Base-by-base conservation (phyloP, 2,888 invertebrate genomes). In the Drosophila borealis region DNA sequence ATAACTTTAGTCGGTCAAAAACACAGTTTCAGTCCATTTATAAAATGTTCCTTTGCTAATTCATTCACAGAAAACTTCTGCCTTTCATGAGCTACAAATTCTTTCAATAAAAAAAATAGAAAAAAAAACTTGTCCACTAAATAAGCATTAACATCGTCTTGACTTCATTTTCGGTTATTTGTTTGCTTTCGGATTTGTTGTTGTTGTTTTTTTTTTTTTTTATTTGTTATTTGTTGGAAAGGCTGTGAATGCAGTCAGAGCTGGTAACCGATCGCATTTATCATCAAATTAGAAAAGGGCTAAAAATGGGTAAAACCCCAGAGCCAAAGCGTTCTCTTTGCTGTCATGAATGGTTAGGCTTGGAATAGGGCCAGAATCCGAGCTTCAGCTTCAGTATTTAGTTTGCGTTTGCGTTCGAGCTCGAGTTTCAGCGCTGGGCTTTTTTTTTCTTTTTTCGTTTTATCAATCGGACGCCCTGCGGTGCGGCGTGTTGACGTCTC, bases 401-500 rank as follows among this genome's bases (percentile, higher is more conserved):
- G 34, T 45, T 56, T 4, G 41, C 33, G 21, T 3, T 56, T 4
- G 41, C 33, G 21, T 3, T 53, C 33, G 9, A 41, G 14, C 6
- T 36, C 3, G 9, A 61, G 61, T 36, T 50, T 36, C 41, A 49
- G 45, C 5, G 17, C 55, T 45, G 8, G 37, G 29, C 13, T 8
- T 25, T 21, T 57, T 25, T 14, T 10, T 34, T 21, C 14, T 10
- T 14, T 33, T 29, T 44, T 53, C 13, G 39, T 73, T 86, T 82
- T 83, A 83, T 83, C 83, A 83, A 83, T 83, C 78, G 78, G 83
- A 83, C 70, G 55, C 86, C 83, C 88, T 86, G 83, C 51, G 88
- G 86, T 75, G 83, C 78, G 39, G 71, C 84, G 89, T 88, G 84
- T 84, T 84, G 84, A 84, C 79, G 87, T 84, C 84, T 84, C 81